Evolutionary conservation across 2,113 vertebrate genomes (phyloP), one percentile per base, ranked within the genome.

Genomic region (Lophochroa leadbeateri): DNA sequence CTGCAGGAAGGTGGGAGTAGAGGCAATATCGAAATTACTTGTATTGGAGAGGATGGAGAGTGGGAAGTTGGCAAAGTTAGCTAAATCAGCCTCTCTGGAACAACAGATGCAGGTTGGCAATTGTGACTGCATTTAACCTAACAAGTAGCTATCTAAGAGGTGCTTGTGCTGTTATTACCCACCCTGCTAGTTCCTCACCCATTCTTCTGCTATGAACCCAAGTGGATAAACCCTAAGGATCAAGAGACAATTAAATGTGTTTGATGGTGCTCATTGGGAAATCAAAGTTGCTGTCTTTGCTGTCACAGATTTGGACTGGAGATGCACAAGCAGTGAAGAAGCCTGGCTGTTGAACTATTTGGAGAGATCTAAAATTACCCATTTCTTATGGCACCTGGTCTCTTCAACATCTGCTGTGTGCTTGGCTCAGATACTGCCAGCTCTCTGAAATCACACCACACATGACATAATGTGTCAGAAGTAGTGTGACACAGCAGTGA

Each of bases 301-400:
- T 81, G 63, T 83, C 77, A 70, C 85, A 94, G 60, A 31, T 72
- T 79, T 88, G 68, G 71, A 33, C 55, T 69, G 68, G 80, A 82
- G 82, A 76, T 82, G 31, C 44, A 69, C 44, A 90, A 88, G 63
- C n/a, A 50, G 18, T 50, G 88, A 80, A 91, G 88, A 94, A 60
- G 53, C 60, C 84, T 95, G 79, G 65, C 74, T 95, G 92, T 80
- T 93, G 80, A 97, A 91, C 90, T 94, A 68, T 90, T 96, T 95
- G 95, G 72, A 97, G 94, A 92, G 86, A 94, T 92, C 94, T 96
- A 94, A 96, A 96, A 95, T 97, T 95, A 94, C 50, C 80, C 50
- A 27, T 96, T 96, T 96, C 93, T 96, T 92, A 44, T 61, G 91
- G 91, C 95, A 95, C 96, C 97, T 96, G 97, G 86, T 70, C 93